A percentile compares a stretch with the other conserved stretches of the same genome.
phyloP scores from a whole-genome alignment of 2,113 vertebrate genomes.

The Pituophis catenifer region DNA sequence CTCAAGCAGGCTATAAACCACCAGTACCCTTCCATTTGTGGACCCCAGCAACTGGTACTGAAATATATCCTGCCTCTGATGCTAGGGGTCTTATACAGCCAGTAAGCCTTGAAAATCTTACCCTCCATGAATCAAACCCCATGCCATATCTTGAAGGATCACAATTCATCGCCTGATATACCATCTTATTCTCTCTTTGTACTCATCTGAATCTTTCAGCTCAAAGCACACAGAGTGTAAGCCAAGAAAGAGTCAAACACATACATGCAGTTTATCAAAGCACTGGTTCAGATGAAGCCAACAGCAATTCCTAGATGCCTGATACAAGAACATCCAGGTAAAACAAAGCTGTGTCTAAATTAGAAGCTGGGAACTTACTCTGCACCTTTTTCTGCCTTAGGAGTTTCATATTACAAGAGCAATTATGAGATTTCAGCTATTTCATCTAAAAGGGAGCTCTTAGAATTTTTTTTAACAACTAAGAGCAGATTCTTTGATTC shows the following conservation, averaged over 20 bases:
- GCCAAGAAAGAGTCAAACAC: background rate
- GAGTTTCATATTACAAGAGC: background rate
- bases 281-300: background rate
- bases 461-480: background rate
- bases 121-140: background rate
- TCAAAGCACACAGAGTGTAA: background rate
- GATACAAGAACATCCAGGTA: background rate
- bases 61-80: background rate
- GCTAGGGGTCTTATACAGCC: background rate
- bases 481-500: background rate
- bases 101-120: background rate
- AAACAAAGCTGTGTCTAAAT: background rate
- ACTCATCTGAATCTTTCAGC: background rate
- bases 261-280: background rate
- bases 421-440: background rate
- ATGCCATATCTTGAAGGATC: background rate
- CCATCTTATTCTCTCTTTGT: background rate
- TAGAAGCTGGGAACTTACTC: too few species aligned
- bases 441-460: background rate
- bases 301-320: background rate
- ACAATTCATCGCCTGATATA: background rate
- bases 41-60: background rate
- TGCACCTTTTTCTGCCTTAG: background rate
- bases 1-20: background rate
- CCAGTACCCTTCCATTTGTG: background rate